phyloP scores from a whole-genome alignment of 1,140 invertebrate genomes.

The Conus ventricosus region DNA sequence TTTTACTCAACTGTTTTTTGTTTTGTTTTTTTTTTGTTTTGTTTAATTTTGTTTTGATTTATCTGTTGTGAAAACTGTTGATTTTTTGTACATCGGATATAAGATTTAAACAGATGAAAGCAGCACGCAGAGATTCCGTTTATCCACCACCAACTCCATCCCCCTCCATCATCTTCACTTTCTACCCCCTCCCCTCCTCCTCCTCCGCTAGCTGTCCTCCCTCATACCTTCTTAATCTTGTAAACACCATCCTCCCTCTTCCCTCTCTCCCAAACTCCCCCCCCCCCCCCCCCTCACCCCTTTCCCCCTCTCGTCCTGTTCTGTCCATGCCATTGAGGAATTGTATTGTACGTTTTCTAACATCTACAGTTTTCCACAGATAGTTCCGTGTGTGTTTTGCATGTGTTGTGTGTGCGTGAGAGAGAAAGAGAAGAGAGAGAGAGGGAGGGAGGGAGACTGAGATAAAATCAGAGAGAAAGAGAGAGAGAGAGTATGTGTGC shows the following conservation, averaged over 20 bases:
- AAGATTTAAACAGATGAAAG: too few species aligned
- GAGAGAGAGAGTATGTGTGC: too few species aligned
- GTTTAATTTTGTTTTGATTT: too few species aligned
- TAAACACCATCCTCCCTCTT: neutral
- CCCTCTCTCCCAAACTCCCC: neutral
- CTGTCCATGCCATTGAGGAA: neutral
- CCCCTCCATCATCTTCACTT: too few species aligned
- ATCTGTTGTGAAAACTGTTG: slow-evolving; percentile 1
- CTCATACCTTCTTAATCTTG: too few species aligned
- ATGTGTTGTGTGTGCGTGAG: slow-evolving; percentile 19
- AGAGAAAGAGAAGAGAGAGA: too few species aligned
- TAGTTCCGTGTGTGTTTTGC: neutral
- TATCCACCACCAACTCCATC: too few species aligned
- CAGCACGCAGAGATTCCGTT: too few species aligned
- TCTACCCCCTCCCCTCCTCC: neutral
- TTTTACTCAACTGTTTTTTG: neutral
- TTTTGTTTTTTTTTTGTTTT: neutral
- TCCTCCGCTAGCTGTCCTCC: neutral
- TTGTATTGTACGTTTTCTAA: neutral
- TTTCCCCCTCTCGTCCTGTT: neutral
- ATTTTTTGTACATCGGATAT: neutral
- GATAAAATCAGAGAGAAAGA: too few species aligned
- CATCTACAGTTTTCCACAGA: neutral
- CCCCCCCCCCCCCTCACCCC: neutral
- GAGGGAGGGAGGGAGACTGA: too few species aligned